A percentile compares a stretch with the other conserved stretches of the same genome.
phyloP scores from a whole-genome alignment of 1,140 invertebrate genomes.

The Papilio aristodemus region DNA sequence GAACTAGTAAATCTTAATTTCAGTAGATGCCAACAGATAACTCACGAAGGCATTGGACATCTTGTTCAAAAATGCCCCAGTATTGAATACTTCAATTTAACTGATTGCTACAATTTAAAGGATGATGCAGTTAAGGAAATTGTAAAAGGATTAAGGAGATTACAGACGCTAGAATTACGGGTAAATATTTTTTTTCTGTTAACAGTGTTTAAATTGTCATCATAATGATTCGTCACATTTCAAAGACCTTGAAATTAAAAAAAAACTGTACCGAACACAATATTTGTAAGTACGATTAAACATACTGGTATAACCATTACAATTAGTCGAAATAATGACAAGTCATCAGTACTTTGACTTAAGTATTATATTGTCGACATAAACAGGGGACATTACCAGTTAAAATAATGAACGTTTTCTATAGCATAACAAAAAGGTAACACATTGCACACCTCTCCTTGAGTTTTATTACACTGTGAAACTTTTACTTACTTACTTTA shows the following conservation, averaged over 20 bases:
- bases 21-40: constrained; percentile 85
- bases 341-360: too few species aligned
- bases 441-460: too few species aligned
- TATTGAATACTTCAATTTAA: constrained; percentile 84
- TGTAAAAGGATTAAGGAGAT: constrained; percentile 80
- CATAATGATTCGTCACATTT: not conserved
- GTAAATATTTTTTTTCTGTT: constrained; percentile 54
- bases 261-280: not conserved
- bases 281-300: not conserved
- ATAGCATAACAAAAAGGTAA: too few species aligned
- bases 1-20: constrained; percentile 83
- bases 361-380: too few species aligned
- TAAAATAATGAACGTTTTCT: too few species aligned
- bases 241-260: not conserved
- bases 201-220: not conserved
- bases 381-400: too few species aligned
- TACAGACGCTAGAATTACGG: constrained; percentile 83
- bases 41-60: constrained; percentile 82
- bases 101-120: constrained; percentile 84
- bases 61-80: constrained; percentile 85
- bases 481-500: too few species aligned
- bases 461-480: too few species aligned
- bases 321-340: too few species aligned
- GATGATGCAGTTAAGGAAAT: constrained; percentile 83
- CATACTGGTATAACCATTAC: not conserved